These are phyloP conservation scores for Nasonia longicornis DNA, from an alignment of 1,140 invertebrate species.

Conservation along the genomic window DNA sequence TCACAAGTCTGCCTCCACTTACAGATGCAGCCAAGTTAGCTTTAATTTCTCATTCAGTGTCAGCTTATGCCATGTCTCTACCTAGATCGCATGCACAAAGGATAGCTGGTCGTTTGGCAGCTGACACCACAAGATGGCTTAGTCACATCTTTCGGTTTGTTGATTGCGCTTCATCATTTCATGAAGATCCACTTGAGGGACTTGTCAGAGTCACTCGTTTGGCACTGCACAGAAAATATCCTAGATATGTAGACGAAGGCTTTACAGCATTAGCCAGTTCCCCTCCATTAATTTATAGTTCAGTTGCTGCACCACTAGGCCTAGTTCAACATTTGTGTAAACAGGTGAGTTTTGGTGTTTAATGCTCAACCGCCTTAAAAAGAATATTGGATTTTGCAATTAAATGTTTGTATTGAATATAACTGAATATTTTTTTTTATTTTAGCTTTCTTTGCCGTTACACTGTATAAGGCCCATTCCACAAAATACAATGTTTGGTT, in stretches of 20 bases:
- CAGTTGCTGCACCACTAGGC: constrained; percentile 78
- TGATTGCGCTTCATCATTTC: constrained; percentile 81
- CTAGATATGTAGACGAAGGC: constrained; percentile 84
- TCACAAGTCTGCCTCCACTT: constrained; percentile 68
- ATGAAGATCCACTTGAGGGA: constrained; percentile 83
- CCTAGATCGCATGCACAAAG: constrained; percentile 78
- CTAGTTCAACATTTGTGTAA: constrained; percentile 84
- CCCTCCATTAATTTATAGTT: constrained; percentile 86
- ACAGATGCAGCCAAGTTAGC: constrained; percentile 76
- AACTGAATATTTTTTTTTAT: constrained; percentile 43
- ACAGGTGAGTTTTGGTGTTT: constrained; percentile 69
- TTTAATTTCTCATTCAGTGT: constrained; percentile 80
- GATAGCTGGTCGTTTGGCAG: constrained; percentile 78
- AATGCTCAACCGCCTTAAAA: neutral
- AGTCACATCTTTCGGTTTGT: constrained; percentile 81
- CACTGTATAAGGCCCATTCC: constrained; percentile 88
- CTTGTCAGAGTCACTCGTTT: constrained; percentile 82
- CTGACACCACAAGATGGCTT: constrained; percentile 83
- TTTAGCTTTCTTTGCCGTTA: constrained; percentile 80
- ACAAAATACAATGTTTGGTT: constrained; percentile 80
- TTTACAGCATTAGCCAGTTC: constrained; percentile 80
- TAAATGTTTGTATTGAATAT: neutral
- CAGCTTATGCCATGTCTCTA: constrained; percentile 79
- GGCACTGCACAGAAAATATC: constrained; percentile 84
- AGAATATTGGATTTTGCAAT: neutral